phyloP scores from a whole-genome alignment of 1,140 invertebrate genomes.

The Orius insidiosus region DNA sequence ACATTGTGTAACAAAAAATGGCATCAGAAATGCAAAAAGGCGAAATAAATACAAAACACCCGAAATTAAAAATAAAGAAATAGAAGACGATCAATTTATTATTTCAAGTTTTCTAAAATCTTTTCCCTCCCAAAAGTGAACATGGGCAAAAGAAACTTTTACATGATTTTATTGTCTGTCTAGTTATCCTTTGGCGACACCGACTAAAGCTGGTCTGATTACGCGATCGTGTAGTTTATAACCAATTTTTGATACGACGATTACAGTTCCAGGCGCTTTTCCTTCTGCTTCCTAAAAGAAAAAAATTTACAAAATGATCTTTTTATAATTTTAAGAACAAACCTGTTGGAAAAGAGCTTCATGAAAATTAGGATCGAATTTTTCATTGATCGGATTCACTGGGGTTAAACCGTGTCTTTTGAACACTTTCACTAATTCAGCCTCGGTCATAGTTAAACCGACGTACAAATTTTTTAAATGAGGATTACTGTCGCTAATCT shows the following conservation, averaged over 20 bases:
- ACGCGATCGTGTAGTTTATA: conserved; percentile 88
- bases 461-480: conserved; percentile 79
- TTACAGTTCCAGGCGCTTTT: conserved; percentile 69
- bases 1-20: no score
- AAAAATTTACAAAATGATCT: not conserved
- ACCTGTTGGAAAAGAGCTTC: conserved; percentile 91
- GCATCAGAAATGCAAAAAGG: no score
- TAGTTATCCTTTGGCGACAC: conserved; percentile 54
- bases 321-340: conserved; percentile 16
- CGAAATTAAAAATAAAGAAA: no score
- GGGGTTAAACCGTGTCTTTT: conserved; percentile 70
- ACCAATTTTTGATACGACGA: conserved; percentile 85
- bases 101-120: no score
- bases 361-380: conserved; percentile 93
- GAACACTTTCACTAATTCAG: conserved; percentile 66
- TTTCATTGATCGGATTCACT: conserved; percentile 76
- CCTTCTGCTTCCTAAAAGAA: conserved; percentile 51
- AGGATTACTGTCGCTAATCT: conserved; percentile 53
- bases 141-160: no score
- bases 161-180: conserved; percentile 19
- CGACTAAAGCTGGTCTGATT: conserved; percentile 88
- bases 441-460: conserved; percentile 79
- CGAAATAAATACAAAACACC: no score
- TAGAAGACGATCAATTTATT: no score
- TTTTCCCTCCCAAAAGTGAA: no score